Evolutionary conservation across 2,797 vertebrate species (phyloP).

Genomic region (Hypotaenidia okinawae): DNA sequence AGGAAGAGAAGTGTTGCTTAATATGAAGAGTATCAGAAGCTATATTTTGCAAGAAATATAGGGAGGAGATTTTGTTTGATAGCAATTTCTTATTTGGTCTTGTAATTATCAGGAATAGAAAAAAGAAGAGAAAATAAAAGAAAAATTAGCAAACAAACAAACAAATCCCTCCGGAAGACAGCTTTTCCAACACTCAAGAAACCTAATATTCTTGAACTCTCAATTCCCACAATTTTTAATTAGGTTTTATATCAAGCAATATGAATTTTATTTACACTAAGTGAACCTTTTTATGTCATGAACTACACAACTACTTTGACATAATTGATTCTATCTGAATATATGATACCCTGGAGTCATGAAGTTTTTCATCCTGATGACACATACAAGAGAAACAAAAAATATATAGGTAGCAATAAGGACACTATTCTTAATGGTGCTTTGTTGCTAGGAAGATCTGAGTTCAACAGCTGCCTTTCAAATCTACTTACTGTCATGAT

Average conservation of each 20-base stretch:
- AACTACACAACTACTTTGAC: not conserved
- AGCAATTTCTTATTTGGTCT: not conserved
- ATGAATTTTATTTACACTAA: not conserved
- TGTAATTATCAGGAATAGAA: not conserved
- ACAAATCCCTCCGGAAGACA: not conserved
- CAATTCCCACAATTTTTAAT: not conserved
- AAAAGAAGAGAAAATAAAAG: not conserved
- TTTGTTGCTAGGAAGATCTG: not conserved
- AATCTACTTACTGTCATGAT: not conserved
- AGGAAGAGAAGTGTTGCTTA: not conserved
- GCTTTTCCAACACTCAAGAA: not conserved
- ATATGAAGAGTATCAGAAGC: not conserved
- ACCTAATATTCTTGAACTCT: not conserved
- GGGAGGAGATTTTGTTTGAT: not conserved
- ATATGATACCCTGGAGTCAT: not conserved
- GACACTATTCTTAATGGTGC: not conserved
- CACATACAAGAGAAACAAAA: not conserved
- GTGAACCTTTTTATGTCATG: not conserved
- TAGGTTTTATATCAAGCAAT: not conserved
- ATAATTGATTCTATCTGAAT: not conserved
- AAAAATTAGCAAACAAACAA: not conserved
- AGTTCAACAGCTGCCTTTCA: not conserved
- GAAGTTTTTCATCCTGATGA: not conserved
- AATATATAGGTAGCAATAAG: not conserved
- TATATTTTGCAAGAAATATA: not conserved